Evolutionary conservation across 1,140 invertebrate species (phyloP), one percentile per base, ranked within the genome.

Genomic region (Pseudomyrmex flavicornis): DNA sequence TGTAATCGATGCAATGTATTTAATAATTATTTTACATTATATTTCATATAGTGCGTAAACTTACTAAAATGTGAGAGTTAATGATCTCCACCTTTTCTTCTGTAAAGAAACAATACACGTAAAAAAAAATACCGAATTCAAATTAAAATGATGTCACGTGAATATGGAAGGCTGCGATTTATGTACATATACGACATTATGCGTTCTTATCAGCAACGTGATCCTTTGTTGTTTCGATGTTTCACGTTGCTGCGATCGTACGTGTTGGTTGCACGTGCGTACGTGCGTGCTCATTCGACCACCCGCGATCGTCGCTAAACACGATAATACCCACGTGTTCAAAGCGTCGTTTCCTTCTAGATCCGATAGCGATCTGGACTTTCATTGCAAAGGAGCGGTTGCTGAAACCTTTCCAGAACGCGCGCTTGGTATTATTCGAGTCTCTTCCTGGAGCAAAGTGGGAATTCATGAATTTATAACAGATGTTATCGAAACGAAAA

Each of bases 221-320:
- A 80, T 72, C 54, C 56, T 59, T 58, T 59, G 52, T 80, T 58
- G 54, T 88, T 87, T 84, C 86, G 68, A 68, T 74, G 82, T 74
- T 88, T 73, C 58, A 63, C 70, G n/a, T 87, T 85, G 46, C 68
- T 56, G 69, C 59, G 82, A 87, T 87, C 68, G 74, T 80, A 72
- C 63, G 61, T 48, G 68, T 52, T 17, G 48, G 61, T 48, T 52
- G 66, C 79, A 72, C 79, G 85, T 83, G 84, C 35, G 35, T 52
- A 61, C 84, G 52, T 68, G 65, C 70, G 48, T 59, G 46, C 52
- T 22, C 58, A 86, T 88, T 88, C 85, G 83, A 52, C 82, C 85
- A 87, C 82, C 86, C 85, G 73, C 74, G 62, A 88, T 84, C 83
- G 86, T 88, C 82, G 46, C 75, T 35, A 73, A 70, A 50, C 63